phyloP scores from a whole-genome alignment of 1,140 invertebrate genomes.

The Neotoxoptera formosana region DNA sequence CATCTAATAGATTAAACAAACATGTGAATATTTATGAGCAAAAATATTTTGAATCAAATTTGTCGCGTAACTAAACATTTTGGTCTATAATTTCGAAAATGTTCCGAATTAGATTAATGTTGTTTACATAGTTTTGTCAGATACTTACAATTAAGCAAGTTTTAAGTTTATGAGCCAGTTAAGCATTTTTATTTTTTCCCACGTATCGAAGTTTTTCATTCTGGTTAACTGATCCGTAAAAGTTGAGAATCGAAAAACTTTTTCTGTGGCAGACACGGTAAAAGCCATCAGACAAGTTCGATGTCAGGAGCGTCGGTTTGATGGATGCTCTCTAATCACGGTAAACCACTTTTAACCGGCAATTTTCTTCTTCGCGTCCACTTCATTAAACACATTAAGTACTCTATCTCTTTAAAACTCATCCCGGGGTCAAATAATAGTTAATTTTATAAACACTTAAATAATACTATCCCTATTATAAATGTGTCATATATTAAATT shows the following conservation, averaged over 20 bases:
- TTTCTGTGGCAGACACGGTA: conserved; percentile 44
- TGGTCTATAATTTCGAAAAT: neutral
- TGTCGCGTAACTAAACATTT: neutral
- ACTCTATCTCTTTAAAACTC: conserved; percentile 40
- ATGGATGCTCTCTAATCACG: conserved; percentile 57
- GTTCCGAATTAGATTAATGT: conserved; percentile 32
- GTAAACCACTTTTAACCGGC: conserved; percentile 55
- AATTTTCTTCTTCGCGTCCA: conserved; percentile 25
- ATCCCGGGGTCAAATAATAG: neutral
- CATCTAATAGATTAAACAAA: neutral
- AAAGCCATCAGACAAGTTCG: conserved; percentile 57
- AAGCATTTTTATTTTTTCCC: conserved; percentile 41
- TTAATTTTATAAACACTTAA: conserved; percentile 12
- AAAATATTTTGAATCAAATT: conserved; percentile 4
- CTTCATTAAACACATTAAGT: conserved; percentile 56
- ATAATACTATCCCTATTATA: neutral
- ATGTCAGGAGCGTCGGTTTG: conserved; percentile 54
- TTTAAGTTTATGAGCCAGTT: conserved; percentile 22
- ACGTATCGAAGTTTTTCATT: conserved; percentile 51
- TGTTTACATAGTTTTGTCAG: conserved; percentile 46
- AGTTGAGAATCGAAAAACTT: conserved; percentile 58
- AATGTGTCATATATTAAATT: neutral
- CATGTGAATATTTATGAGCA: neutral
- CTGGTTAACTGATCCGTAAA: conserved; percentile 56
- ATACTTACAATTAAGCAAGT: conserved; percentile 24